Evolutionary conservation across 2,113 vertebrate species (phyloP), one percentile per base, ranked within the genome.

Genomic region (Sigmodon hispidus): DNA sequence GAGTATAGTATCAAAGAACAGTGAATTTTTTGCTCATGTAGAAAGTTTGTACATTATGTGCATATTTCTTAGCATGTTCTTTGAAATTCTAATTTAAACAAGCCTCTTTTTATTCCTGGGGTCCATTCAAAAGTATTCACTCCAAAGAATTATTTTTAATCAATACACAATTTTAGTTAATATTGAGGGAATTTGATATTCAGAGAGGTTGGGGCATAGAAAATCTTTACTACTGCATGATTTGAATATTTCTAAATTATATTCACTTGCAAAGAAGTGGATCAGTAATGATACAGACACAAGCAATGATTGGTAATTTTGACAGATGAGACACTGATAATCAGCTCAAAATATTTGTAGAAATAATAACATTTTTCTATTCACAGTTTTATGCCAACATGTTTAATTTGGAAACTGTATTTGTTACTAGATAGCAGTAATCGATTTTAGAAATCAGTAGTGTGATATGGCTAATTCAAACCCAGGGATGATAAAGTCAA

Each of bases 341-440:
- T 96, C 67, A 96, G 72, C 52, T 96, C 77, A 70, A 61, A 90
- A n/a, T 96, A 69, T 96, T 98, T 98, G 89, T 59, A 94, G 86
- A 61, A 59, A 69, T 87, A 94, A 94, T 96, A 97, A 95, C 91
- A 96, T 65, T 96, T 98, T 93, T 88, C 65, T 93, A 73, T 15
- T 96, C 91, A 91, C 91, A 73, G 24, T 7, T 10, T 91, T 69
- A 22, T 89, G 70, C 52, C 95, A 95, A 91, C 45, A 95, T 63
- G 52, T 96, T 94, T 87, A 75, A 94, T 89, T 89, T 96, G 34
- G 61, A 97, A 93, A 95, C 61, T 89, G 6, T 83, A 50, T 77
- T 97, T 96, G 76, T 89, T 92, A 90, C 29, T 89, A 80, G 90
- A 95, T 86, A 9, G 8, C n/a, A 91, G 45, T 96, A 95, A 94